Base-by-base conservation (phyloP, 2,888 invertebrate species). In the Lithophane socia region DNA sequence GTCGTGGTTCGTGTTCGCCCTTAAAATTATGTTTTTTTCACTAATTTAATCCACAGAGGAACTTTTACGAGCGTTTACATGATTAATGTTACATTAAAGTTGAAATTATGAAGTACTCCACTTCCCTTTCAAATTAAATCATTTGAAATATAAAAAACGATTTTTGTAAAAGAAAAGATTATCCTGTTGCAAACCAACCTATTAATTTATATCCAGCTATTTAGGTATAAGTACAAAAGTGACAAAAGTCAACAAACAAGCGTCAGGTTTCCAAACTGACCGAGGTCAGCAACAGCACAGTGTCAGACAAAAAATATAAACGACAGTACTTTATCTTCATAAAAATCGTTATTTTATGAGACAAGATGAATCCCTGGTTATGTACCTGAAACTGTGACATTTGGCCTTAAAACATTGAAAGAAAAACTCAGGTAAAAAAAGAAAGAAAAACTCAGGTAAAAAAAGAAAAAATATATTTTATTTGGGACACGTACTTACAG, bases 281-380 rank as follows among this genome's bases (percentile, higher is more conserved):
- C 3, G 9, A 67, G 47, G 63, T 42, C 65, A 82, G 29, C 13
- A 7, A 42, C 12, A 24, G n/a, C 18, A 12, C n/a, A 58, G 12
- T n/a, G 58, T 70, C 13, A 54, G 2, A 16, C 7, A 80, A 63
- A 64, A 72, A 67, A 21, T 21, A 70, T 21, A 49, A 70, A 75
- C 9, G 13, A 29, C 18, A 54, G 24, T 54, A 49, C 58, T 79
- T 58, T 58, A 29, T 80, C 75, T 72, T 75, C 60, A 74, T 82
- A 56, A 73, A 79, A 69, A 52, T 63, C 13, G 12, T 3, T 66
- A 73, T 64, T 79, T 79, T 74, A 60, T 18, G 67, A 54, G 74
- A 71, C 66, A 61, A n/a, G n/a, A 21, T 18, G 3, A 52, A 61
- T 49, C 21, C 60, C 49, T 37, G 37, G 37, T 5, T 37, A 65